A percentile compares a stretch with the other conserved stretches of the same genome.
Evolutionary conservation across 2,797 vertebrate genomes (phyloP).

Genomic region (Galagoides demidoff): DNA sequence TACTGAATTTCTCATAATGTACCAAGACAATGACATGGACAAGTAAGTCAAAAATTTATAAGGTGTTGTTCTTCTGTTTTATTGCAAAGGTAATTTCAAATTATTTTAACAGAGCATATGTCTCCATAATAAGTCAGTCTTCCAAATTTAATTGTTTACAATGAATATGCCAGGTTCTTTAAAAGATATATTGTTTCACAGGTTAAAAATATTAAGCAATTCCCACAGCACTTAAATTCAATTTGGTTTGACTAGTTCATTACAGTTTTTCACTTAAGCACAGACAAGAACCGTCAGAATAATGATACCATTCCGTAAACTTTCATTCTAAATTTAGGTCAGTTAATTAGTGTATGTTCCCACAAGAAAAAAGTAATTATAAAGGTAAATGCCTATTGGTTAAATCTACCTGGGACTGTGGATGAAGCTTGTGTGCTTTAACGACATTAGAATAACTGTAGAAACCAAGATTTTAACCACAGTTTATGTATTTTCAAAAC

Average conservation of each 20-base stretch:
- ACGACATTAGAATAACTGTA: background rate
- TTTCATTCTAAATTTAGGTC: conserved; percentile 72
- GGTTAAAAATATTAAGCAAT: conserved; percentile 78
- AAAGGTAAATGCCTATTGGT: conserved; percentile 48
- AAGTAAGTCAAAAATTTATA: conserved; percentile 48
- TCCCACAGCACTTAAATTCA: conserved; percentile 73
- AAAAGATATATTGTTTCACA: conserved; percentile 62
- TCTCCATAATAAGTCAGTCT: conserved; percentile 65
- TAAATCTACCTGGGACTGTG: conserved; percentile 6
- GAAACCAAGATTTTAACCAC: conserved; percentile 6
- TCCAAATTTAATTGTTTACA: conserved; percentile 71
- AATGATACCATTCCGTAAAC: conserved; percentile 32
- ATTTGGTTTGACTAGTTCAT: conserved; percentile 71
- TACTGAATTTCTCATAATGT: conserved; percentile 37
- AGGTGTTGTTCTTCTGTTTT: conserved; percentile 55
- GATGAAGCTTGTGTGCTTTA: conserved; percentile 36
- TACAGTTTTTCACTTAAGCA: conserved; percentile 73
- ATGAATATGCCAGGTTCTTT: conserved; percentile 65
- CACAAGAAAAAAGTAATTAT: conserved; percentile 59
- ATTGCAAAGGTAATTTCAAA: conserved; percentile 62
- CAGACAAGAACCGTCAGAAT: conserved; percentile 69
- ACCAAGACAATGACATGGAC: conserved; percentile 45
- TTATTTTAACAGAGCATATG: conserved; percentile 65
- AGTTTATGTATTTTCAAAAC: conserved; percentile 41
- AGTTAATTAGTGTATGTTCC: conserved; percentile 65